Evolutionary conservation across 2,888 invertebrate genomes (phyloP).

Genomic region (Automeris io): DNA sequence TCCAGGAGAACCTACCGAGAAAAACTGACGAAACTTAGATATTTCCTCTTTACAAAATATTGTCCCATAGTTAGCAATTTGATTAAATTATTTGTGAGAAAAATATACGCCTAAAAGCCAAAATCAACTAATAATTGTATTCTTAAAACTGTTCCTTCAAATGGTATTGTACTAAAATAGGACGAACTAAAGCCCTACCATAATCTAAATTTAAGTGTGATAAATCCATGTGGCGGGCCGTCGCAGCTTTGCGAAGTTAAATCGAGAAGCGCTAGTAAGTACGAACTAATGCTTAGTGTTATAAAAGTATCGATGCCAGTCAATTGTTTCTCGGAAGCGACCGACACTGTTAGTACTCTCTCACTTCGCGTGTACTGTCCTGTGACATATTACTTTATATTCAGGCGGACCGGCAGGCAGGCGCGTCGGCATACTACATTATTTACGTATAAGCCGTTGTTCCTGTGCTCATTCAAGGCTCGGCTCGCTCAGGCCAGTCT

Average conservation of each 20-base stretch:
- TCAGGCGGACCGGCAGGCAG: constrained; percentile 40
- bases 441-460: constrained; percentile 73
- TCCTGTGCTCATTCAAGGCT: constrained; percentile 64
- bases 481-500: constrained; percentile 46
- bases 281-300: neutral
- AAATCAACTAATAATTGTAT: too few species aligned
- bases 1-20: too few species aligned
- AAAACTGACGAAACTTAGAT: too few species aligned
- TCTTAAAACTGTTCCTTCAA: neutral
- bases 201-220: neutral
- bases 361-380: constrained; percentile 44
- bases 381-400: constrained; percentile 63
- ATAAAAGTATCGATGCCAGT: constrained; percentile 1
- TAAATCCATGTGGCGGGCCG: neutral
- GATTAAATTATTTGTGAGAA: too few species aligned
- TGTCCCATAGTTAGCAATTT: too few species aligned
- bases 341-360: constrained; percentile 38
- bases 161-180: neutral
- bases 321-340: neutral
- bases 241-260: neutral
- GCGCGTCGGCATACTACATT: constrained; percentile 54
- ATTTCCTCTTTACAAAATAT: too few species aligned
- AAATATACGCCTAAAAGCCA: too few species aligned
- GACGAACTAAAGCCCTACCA: neutral
- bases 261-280: neutral